Percentiles rank a stretch among this genome's conserved stretches.
phyloP scores from a whole-genome alignment of 2,797 vertebrate species.

The Gobionotothen gibberifrons region DNA sequence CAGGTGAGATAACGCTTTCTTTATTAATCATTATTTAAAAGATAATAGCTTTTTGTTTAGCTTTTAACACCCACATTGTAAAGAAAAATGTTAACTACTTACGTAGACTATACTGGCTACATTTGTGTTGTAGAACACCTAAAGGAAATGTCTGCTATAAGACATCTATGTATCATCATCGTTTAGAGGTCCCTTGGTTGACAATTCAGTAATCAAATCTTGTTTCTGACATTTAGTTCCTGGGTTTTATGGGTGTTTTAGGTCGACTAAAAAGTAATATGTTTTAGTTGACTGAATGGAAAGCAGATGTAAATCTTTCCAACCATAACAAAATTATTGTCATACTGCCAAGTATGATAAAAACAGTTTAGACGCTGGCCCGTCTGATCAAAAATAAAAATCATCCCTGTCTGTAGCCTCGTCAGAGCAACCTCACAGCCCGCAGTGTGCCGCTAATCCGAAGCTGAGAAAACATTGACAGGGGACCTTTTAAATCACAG shows the following conservation, averaged over 20 bases:
- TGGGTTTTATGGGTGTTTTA: conserved; percentile 1
- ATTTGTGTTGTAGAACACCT: background rate
- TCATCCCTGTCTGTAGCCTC: background rate
- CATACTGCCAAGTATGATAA: background rate
- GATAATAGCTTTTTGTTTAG: too few relatives aligned
- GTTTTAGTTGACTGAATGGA: conserved; percentile 12
- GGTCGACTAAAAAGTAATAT: background rate
- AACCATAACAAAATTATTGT: conserved; percentile 21
- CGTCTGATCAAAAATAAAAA: conserved; percentile 14
- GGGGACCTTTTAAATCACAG: conserved; percentile 27
- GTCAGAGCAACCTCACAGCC: background rate
- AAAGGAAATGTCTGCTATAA: too few relatives aligned
- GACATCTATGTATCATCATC: too few relatives aligned
- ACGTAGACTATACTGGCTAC: background rate
- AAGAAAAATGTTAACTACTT: too few relatives aligned
- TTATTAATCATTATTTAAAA: background rate
- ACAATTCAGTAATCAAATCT: background rate
- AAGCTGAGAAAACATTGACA: conserved; percentile 7
- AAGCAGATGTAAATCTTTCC: conserved; percentile 23
- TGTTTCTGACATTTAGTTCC: conserved; percentile 11
- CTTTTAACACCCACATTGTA: too few relatives aligned
- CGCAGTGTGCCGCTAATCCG: background rate
- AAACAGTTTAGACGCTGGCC: conserved; percentile 1
- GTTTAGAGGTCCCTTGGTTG: too few relatives aligned
- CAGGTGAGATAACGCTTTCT: conserved; percentile 82